Percentiles rank a stretch among this genome's conserved stretches.
Evolutionary conservation across 2,888 invertebrate species (phyloP).

Genomic region (Eurytoma adleriae): DNA sequence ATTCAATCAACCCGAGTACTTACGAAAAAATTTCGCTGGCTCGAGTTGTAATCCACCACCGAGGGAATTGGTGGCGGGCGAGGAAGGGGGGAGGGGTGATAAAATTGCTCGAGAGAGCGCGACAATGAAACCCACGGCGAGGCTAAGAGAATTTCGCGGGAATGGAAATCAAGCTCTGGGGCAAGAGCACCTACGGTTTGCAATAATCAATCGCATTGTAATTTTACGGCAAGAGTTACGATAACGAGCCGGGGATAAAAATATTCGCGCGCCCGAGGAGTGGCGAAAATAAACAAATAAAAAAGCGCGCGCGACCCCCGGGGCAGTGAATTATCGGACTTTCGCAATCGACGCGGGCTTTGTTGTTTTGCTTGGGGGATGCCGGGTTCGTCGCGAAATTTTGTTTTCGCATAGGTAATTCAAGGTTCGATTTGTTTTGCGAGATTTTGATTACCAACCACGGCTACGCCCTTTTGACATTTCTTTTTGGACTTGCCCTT

Average conservation of each 20-base stretch:
- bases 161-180: slow-evolving; percentile 25
- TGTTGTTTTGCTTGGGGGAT: neutral
- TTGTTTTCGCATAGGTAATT: neutral
- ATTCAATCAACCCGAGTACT: neutral
- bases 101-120: neutral
- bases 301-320: neutral
- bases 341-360: slow-evolving; percentile 1
- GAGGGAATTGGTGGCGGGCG: too few relatives aligned
- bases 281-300: neutral
- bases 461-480: slow-evolving; percentile 51
- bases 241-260: neutral
- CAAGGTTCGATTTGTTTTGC: too few relatives aligned
- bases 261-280: neutral
- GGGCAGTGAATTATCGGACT: slow-evolving; percentile 15
- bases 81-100: neutral
- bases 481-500: slow-evolving; percentile 50
- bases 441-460: slow-evolving; percentile 51
- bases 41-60: neutral
- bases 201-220: slow-evolving; percentile 7
- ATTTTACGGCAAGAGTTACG: neutral
- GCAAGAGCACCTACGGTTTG: too few relatives aligned
- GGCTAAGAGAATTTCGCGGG: slow-evolving; percentile 42
- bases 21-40: neutral
- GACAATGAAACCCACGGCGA: neutral
- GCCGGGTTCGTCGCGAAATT: neutral